Conservation (phyloP, 2,113 vertebrate species). For the Synchiropus splendidus region DNA sequence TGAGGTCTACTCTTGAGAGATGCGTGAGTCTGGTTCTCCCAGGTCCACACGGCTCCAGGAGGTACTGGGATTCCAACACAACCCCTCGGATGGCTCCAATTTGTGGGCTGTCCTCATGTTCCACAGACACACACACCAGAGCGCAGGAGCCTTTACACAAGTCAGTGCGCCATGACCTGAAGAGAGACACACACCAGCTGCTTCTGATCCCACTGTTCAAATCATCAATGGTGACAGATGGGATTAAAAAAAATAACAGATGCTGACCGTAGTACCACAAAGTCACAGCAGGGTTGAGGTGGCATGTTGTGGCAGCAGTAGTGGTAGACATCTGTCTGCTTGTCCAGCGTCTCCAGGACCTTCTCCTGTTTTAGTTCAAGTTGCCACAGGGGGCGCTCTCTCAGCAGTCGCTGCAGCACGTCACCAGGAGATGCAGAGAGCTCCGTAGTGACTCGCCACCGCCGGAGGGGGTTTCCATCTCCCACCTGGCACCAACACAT, state of each 20-base stretch:
- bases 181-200: not conserved
- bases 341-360: constrained; percentile 81
- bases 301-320: constrained; percentile 86
- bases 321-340: constrained; percentile 87
- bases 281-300: constrained; percentile 84
- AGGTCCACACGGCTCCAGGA: constrained; percentile 83
- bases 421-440: constrained; percentile 80
- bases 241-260: no score
- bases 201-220: no score
- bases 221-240: no score
- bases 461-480: constrained; percentile 80
- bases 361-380: constrained; percentile 84
- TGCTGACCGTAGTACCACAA: constrained; percentile 84
- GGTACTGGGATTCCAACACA: constrained; percentile 85
- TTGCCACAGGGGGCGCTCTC: constrained; percentile 90
- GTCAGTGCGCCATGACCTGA: constrained; percentile 87
- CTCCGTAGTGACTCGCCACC: constrained; percentile 85
- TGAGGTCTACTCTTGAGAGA: constrained; percentile 88
- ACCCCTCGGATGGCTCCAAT: constrained; percentile 77
- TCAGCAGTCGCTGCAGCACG: constrained; percentile 83
- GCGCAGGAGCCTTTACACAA: constrained; percentile 80
- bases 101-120: constrained; percentile 77
- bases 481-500: constrained; percentile 70
- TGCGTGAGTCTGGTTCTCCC: constrained; percentile 87
- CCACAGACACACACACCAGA: constrained; percentile 82